phyloP scores from a whole-genome alignment of 2,113 vertebrate species.

The Melanostigma gelatinosum region DNA sequence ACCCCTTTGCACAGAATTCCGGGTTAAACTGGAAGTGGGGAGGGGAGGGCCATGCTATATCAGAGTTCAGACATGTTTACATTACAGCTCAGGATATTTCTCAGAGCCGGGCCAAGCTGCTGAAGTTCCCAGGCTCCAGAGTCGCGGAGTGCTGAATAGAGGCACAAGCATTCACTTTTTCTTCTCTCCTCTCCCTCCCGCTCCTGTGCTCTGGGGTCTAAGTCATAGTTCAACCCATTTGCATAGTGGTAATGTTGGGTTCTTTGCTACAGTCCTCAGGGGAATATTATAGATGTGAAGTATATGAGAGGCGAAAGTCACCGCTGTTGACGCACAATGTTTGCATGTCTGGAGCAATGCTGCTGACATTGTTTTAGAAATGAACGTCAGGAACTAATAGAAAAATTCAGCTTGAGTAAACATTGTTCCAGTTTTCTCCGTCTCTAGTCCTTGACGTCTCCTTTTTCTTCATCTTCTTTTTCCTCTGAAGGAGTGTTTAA shows the following conservation, averaged over 20 bases:
- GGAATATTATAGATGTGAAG: constrained; percentile 41
- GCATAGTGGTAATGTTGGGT: constrained; percentile 69
- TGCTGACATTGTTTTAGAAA: constrained; percentile 21
- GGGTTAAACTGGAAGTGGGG: constrained; percentile 69
- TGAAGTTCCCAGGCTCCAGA: constrained; percentile 84
- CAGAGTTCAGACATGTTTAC: constrained; percentile 88
- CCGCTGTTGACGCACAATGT: constrained; percentile 6
- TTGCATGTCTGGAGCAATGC: constrained; percentile 11
- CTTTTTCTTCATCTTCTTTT: background rate
- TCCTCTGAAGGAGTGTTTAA: background rate
- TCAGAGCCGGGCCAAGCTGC: constrained; percentile 79
- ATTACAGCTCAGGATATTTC: constrained; percentile 87
- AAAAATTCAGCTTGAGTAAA: constrained; percentile 15
- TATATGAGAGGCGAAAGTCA: constrained; percentile 48
- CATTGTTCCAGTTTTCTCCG: background rate
- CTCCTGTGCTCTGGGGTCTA: constrained; percentile 53
- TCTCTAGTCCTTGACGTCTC: constrained; percentile 24
- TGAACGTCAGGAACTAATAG: constrained; percentile 20
- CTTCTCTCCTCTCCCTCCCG: constrained; percentile 51
- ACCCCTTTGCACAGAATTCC: constrained; percentile 68
- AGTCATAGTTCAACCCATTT: constrained; percentile 78
- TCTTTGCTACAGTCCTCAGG: constrained; percentile 51
- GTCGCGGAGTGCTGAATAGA: constrained; percentile 76
- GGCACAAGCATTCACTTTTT: constrained; percentile 75
- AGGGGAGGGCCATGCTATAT: constrained; percentile 63